A percentile compares a stretch with the other conserved stretches of the same genome.
Conservation (phyloP, 2,113 vertebrate species). For the Petaurus breviceps region DNA sequence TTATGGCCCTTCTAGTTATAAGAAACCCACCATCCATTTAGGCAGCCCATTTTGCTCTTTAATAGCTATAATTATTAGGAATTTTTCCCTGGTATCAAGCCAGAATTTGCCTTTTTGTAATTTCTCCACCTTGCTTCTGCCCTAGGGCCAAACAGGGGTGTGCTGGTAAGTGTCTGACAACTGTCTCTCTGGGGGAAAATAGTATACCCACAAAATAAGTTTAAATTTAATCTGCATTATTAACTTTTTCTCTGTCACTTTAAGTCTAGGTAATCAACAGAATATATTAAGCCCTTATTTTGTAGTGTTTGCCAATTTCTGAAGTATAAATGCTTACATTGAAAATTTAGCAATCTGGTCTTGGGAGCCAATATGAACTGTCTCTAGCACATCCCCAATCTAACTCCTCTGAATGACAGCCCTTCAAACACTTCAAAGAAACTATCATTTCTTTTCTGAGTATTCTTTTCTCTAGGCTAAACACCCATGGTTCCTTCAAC, state of each 20-base stretch:
- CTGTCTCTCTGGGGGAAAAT: not conserved
- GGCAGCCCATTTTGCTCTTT: not conserved
- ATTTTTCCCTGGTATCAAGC: not conserved
- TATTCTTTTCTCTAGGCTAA: not conserved
- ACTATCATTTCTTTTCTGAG: not conserved
- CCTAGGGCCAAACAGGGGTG: not conserved
- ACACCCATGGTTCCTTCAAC: not conserved
- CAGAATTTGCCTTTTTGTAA: not conserved
- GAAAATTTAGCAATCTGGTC: not conserved
- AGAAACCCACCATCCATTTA: not conserved
- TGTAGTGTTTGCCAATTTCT: not conserved
- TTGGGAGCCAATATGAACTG: not conserved
- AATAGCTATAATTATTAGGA: not conserved
- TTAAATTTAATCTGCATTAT: not conserved
- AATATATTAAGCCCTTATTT: not conserved
- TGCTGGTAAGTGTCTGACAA: not conserved
- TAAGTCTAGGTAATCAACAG: not conserved
- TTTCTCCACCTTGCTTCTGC: not conserved
- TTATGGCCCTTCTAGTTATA: not conserved
- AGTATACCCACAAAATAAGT: not conserved
- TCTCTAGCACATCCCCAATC: not conserved
- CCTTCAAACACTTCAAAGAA: not conserved
- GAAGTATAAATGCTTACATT: not conserved
- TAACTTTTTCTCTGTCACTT: not conserved
- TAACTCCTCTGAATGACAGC: not conserved